Evolutionary conservation across 92 coral and sea anemone species (phyloP), one percentile per base, ranked within the genome.

Genomic region (Palythoa grandiflora): DNA sequence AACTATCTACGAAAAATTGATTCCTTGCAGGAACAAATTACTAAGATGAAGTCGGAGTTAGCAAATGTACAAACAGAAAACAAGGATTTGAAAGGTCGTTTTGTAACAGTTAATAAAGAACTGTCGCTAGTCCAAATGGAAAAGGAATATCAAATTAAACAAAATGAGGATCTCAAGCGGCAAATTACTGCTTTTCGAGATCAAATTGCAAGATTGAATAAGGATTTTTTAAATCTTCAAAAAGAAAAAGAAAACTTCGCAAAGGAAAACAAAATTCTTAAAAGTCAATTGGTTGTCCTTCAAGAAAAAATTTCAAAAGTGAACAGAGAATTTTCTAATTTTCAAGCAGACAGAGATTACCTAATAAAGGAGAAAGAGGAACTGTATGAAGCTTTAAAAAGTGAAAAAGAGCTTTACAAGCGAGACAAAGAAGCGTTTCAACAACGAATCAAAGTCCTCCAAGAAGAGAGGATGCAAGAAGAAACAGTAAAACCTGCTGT

Each of bases 101-200:
- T 86, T 79, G 77, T 48, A 73, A 79, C 87, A 73, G 77, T 63
- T 73, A 88, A 79, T 19, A 84, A 85, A 21, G 93, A 90, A 47
- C 73, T 90, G 63, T 85, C 88, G 51, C 87, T 86, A 53, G 90
- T 88, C 38, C 78, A 85, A 71, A 86, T 85, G 80, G 93, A 90
- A 66, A 74, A 88, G 36, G 88, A 85, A 80, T 78, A 79, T 63
- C 79, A 79, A 66, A 84, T 68, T 37, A 85, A 86, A 55, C 90
- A 90, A 57, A 84, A 79, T 38, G 87, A 86, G 10, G 88, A 86
- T 50, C 73, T 88, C 14, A 79, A 80, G 73, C 80, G 93, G 17
- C 89, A 90, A 74, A 83, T 90, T 44, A 47, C 74, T 50, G 85
- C 88, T 68, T 88, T 88, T 61, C 87, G 81, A 38, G 93, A 90